phyloP scores from a whole-genome alignment of 2,888 invertebrate genomes.

The Deilephila porcellus region DNA sequence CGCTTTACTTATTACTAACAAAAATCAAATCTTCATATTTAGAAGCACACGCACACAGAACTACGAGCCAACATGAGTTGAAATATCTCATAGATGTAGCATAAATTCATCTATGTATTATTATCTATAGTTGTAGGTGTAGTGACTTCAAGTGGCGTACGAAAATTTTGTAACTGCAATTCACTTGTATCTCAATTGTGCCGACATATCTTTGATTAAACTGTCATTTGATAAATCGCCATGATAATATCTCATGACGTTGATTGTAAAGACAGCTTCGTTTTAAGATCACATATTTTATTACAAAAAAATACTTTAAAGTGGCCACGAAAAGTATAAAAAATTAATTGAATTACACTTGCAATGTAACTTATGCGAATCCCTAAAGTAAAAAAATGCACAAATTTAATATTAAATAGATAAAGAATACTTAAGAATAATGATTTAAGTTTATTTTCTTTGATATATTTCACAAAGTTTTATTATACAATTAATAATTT shows the following conservation, averaged over 20 bases:
- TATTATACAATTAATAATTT: constrained; percentile 15
- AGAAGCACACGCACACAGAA: too few species aligned
- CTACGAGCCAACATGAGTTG: too few species aligned
- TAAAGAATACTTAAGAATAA: constrained; percentile 16
- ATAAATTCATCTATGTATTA: constrained; percentile 56
- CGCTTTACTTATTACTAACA: too few species aligned
- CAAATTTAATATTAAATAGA: too few species aligned
- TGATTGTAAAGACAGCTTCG: neutral
- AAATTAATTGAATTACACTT: too few species aligned
- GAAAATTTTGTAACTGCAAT: constrained; percentile 8
- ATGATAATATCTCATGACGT: neutral
- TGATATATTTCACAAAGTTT: constrained; percentile 70
- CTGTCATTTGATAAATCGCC: constrained; percentile 16
- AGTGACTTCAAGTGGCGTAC: constrained; percentile 48
- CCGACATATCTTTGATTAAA: neutral
- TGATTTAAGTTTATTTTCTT: neutral
- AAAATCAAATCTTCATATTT: too few species aligned
- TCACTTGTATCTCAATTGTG: constrained; percentile 19
- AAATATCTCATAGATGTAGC: too few species aligned
- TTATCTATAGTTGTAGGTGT: constrained; percentile 29
- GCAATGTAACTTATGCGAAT: too few species aligned
- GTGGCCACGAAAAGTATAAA: too few species aligned
- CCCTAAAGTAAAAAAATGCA: too few species aligned
- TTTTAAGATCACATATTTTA: neutral
- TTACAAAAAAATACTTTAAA: too few species aligned